Evolutionary conservation across 2,888 invertebrate species (phyloP).

Genomic region (Cantharis lateralis): DNA sequence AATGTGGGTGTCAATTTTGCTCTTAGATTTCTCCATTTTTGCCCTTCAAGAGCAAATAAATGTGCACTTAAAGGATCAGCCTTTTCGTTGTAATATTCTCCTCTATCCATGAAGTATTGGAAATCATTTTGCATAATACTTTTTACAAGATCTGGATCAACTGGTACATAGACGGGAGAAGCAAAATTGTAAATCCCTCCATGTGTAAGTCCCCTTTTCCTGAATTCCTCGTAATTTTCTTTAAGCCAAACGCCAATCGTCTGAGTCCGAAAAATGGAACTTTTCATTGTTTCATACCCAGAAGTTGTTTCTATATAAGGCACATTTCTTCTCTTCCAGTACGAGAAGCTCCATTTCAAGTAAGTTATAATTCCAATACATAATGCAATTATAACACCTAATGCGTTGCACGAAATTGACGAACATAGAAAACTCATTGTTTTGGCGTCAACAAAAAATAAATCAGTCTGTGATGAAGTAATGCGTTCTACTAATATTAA

Average conservation of each 20-base stretch:
- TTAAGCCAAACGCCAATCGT: neutral
- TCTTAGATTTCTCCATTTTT: neutral
- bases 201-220: neutral
- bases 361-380: neutral
- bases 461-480: too few relatives aligned
- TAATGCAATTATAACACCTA: neutral
- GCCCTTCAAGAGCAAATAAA: neutral
- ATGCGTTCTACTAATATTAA: too few relatives aligned
- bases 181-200: constrained; percentile 1
- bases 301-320: constrained; percentile 2
- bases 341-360: constrained; percentile 17
- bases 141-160: neutral
- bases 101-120: neutral
- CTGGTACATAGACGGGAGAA: neutral
- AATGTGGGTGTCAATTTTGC: neutral
- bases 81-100: neutral
- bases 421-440: neutral
- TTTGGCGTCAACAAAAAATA: too few relatives aligned
- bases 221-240: constrained; percentile 10
- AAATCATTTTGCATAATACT: neutral
- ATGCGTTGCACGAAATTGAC: neutral
- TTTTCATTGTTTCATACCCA: constrained; percentile 15
- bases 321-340: constrained; percentile 17
- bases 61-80: neutral
- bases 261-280: neutral